Base-by-base conservation (phyloP, 2,797 vertebrate genomes). In the Schizothorax lantsangensis region DNA sequence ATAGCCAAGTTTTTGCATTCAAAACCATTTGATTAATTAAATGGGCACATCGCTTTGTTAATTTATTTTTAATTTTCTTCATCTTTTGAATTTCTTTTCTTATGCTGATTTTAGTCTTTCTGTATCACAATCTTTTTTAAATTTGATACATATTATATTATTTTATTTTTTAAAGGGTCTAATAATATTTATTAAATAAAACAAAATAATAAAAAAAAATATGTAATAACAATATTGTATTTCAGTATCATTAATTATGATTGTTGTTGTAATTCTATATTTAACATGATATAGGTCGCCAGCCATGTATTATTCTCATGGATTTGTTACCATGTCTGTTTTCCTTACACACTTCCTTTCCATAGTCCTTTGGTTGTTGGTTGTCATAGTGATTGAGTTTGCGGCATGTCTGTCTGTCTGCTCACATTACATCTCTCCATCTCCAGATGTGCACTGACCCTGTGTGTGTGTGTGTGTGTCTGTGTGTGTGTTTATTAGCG, bases 381-480 rank as follows among this genome's bases (percentile, higher is more conserved):
- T 84, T 86, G 73, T 88, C 81, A 79, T 45, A 45, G 38, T 77
- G 59, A 80, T 72, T 26, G 43, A 77, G 72, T 79, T 79, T 71
- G 21, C 36, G 59, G 47, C 73, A 77, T 79, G 49, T 66, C 71
- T 81, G 59, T 68, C 64, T 85, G 87, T 87, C 85, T 81, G 83
- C 62, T 87, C 45, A 15, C 52, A 85, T 83, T 72, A 77, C 30
- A 66, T 80, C 75, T 49, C 74, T 82, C 23, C 79, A 47, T 81
- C 71, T 73, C 68, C 72, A 87, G 80, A 83, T 87, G 82, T 75
- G 54, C 57, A 57, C 83, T 62, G 74, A 72, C 43, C 54, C 12
- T 59, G 14, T 78, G 36, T 86, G 23, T 64, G 40, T 40, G 23
- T 80, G 72, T 30, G 23, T 80, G 47, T 30, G 30, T 30, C 30